Percentiles rank a stretch among this genome's conserved stretches.
Evolutionary conservation across 2,113 vertebrate genomes (phyloP).

Genomic region (Caracal caracal): DNA sequence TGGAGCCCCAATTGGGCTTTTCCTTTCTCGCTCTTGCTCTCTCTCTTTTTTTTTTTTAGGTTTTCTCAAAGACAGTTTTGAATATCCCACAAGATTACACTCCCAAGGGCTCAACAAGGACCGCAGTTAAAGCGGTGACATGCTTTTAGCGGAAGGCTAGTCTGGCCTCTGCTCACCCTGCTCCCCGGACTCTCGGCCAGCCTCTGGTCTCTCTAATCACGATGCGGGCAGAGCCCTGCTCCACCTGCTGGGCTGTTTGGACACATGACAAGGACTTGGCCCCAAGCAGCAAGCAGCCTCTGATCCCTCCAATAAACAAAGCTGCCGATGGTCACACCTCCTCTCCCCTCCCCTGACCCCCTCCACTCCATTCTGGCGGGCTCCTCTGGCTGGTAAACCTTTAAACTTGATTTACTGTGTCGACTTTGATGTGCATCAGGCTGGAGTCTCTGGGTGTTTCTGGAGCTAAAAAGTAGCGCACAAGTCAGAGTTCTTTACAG

Average conservation of each 20-base stretch:
- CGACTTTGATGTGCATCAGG: not conserved
- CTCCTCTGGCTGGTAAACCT: not conserved
- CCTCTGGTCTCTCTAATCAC: not conserved
- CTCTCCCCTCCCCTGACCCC: fast-evolving
- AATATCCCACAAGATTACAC: not conserved
- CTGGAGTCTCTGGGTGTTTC: not conserved
- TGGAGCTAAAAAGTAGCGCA: not conserved
- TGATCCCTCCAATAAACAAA: not conserved
- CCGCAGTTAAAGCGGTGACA: not conserved
- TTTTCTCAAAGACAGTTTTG: not conserved
- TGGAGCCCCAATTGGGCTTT: not conserved
- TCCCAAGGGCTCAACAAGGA: not conserved
- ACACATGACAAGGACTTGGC: not conserved
- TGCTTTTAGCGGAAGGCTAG: not conserved
- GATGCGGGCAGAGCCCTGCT: not conserved
- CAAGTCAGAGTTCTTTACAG: conserved; percentile 3
- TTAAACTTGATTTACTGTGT: not conserved
- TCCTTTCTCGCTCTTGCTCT: too few species aligned
- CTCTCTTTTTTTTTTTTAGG: too few species aligned
- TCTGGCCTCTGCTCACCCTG: not conserved
- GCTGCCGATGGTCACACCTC: not conserved
- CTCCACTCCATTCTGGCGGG: too few species aligned
- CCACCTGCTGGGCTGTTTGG: not conserved
- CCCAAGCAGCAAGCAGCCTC: not conserved
- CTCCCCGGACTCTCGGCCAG: not conserved